Evolutionary conservation across 2,888 invertebrate species (phyloP).

Genomic region (Mimas tiliae): DNA sequence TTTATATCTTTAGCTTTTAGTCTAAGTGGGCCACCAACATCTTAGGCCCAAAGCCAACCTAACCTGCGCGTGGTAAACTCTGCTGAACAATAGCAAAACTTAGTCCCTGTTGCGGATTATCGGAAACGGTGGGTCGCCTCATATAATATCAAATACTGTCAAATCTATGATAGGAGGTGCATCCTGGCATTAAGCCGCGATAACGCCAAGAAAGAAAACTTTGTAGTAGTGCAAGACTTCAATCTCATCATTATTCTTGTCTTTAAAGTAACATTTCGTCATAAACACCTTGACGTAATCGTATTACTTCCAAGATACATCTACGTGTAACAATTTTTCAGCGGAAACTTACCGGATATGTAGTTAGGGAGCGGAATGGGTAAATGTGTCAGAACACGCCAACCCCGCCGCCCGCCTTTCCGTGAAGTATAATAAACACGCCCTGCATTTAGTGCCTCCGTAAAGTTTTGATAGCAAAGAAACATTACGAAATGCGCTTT

Average conservation of each 20-base stretch:
- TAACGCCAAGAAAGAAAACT: no score
- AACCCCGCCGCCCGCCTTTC: background rate
- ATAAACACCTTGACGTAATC: background rate
- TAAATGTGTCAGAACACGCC: constrained; percentile 24
- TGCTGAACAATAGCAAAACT: no score
- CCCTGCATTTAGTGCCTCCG: background rate
- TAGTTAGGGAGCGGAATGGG: constrained; percentile 21
- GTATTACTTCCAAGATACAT: constrained; percentile 1
- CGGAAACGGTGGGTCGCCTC: no score
- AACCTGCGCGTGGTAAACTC: no score
- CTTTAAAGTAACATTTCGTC: background rate
- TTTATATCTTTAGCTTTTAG: no score
- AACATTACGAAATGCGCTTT: background rate
- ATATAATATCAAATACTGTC: no score
- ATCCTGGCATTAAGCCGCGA: no score
- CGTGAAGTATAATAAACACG: constrained; percentile 5
- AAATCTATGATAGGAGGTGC: no score
- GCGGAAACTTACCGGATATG: constrained; percentile 13
- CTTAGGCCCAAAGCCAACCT: no score
- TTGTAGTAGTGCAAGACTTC: no score
- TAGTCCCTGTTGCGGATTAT: no score
- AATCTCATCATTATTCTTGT: background rate
- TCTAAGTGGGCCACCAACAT: no score
- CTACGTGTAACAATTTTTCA: constrained; percentile 11
- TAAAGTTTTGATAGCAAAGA: background rate